Evolutionary conservation across 1,140 invertebrate genomes (phyloP).

Genomic region (Ptiloglossa arizonensis): DNA sequence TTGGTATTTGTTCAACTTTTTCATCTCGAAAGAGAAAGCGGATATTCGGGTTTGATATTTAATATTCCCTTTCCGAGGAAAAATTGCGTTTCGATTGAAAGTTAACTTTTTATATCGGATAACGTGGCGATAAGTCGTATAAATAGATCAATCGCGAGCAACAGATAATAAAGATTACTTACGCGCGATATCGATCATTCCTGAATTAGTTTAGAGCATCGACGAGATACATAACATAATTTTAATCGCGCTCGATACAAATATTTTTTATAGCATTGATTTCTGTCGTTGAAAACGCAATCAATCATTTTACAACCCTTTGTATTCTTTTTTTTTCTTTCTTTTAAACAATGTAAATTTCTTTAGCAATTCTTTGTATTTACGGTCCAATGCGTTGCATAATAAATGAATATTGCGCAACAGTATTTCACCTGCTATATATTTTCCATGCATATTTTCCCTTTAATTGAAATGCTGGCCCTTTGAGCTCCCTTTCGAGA

Average conservation of each 20-base stretch:
- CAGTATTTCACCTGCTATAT: not conserved
- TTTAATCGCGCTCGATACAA: not conserved
- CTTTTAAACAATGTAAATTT: no score
- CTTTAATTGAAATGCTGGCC: constrained; percentile 5
- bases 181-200: not conserved
- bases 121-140: not conserved
- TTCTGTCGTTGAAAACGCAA: no score
- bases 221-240: not conserved
- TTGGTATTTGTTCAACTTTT: no score
- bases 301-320: no score
- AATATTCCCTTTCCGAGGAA: not conserved
- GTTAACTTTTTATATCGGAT: no score
- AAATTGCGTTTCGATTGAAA: no score
- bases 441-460: not conserved
- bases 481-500: not conserved
- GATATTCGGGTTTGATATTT: not conserved
- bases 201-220: not conserved
- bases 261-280: no score
- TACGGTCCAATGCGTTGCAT: not conserved
- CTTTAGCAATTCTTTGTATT: no score
- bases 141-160: not conserved
- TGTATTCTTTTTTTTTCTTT: no score
- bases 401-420: not conserved
- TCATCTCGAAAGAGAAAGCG: not conserved
- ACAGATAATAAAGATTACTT: not conserved